Base-by-base conservation (phyloP, 2,113 vertebrate species). In the Laticauda colubrina region DNA sequence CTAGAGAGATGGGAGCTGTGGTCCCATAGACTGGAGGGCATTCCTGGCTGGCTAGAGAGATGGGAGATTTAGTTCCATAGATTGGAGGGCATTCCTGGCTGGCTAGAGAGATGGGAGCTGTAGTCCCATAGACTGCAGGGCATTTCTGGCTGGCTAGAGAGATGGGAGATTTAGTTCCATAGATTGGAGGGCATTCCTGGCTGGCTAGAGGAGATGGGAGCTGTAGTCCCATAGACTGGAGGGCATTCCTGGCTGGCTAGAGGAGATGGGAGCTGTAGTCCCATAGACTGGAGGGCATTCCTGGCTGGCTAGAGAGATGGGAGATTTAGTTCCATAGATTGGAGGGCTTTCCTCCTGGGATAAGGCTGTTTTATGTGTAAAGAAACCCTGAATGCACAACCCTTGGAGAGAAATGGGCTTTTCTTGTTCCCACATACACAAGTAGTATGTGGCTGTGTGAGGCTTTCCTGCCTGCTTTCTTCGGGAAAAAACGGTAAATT, bases 1-100 rank as follows among this genome's bases (percentile, higher is more conserved):
- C 20, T 57, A 57, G 20, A 57, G 6, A 26, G 24, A 4, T 61
- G 75, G 75, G 18, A 56, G 4, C 5, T 56, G 15, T 20, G 20
- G 55, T 57, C 56, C 56, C 0, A 0, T 7, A 9, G 23, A 0
- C 24, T 59, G 23, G 21, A 59, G 2, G 21, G 57, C 0, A 59
- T 59, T 59, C 57, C 0, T 0, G 57, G 7, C 57, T 59, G 57
- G 7, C 57, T 59, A 59, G 21, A 24, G 23, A 59, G 23, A 26
- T 59, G 57, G 57, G 2, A 59, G 24, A 3, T 59, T 23, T 59
- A 59, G 57, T 59, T 7, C 6, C 0, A 26, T 26, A 61, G 59
- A 1, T 61, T 61, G 8, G 24, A 61, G 24, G 2, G 59, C 9
- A 10, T 10, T 61, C 59, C 1, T 1, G 59, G 0, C 9, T 61